These are phyloP conservation scores for Melipona quadrifasciata DNA, from an alignment of 1,140 invertebrate species.

Conservation along the genomic window DNA sequence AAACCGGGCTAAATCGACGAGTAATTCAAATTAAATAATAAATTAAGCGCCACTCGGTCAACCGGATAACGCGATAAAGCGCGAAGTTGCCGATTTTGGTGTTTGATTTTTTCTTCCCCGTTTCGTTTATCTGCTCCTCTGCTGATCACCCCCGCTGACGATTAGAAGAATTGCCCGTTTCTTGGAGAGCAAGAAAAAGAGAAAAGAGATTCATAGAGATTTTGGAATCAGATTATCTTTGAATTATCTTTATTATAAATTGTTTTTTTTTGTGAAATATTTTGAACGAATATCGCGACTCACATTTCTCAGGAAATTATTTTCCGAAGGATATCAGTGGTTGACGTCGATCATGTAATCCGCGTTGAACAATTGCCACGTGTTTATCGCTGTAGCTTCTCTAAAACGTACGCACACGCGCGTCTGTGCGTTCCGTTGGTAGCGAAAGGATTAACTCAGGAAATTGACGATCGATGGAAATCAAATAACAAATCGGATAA, in stretches of 20 bases:
- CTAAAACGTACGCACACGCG: neutral
- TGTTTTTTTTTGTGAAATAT: too few species aligned
- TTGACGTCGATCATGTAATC: neutral
- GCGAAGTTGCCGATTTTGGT: neutral
- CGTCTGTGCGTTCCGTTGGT: neutral
- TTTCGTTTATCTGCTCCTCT: too few species aligned
- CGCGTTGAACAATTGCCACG: neutral
- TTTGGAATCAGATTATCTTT: too few species aligned
- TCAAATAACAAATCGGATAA: neutral
- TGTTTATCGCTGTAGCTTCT: neutral
- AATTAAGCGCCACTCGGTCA: neutral
- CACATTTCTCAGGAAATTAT: neutral
- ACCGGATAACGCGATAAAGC: neutral
- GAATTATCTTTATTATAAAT: too few species aligned
- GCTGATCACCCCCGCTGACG: too few species aligned
- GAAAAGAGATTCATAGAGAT: too few species aligned
- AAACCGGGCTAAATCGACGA: neutral
- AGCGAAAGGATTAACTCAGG: neutral
- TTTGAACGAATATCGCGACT: too few species aligned
- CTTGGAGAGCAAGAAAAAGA: too few species aligned
- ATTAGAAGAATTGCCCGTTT: too few species aligned
- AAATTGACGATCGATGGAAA: neutral
- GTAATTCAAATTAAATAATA: constrained; percentile 12
- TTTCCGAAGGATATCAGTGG: neutral
- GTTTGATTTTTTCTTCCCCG: neutral